phyloP scores from a whole-genome alignment of 2,113 vertebrate species.

The Lampris incognitus region DNA sequence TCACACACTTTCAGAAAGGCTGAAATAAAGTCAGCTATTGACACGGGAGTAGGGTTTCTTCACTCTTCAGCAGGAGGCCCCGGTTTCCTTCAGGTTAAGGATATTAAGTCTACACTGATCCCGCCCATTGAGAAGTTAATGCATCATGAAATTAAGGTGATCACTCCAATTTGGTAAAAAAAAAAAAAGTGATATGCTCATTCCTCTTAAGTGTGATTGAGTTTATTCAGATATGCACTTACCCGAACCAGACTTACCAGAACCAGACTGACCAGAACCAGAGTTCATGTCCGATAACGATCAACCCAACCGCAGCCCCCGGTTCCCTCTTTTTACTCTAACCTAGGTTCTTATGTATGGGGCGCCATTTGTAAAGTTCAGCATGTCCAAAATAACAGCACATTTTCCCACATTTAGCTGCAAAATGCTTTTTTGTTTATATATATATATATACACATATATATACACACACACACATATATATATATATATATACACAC shows the following conservation, averaged over 20 bases:
- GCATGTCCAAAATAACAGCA: too few relatives aligned
- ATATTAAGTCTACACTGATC: slow-evolving; percentile 20
- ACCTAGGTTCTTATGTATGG: too few relatives aligned
- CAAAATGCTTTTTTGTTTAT: too few relatives aligned
- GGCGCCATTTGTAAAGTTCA: too few relatives aligned
- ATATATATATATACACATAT: too few relatives aligned
- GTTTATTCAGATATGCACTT: slow-evolving; percentile 10
- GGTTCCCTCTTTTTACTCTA: too few relatives aligned
- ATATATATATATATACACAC: too few relatives aligned
- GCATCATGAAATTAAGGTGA: slow-evolving; percentile 38
- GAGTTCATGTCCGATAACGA: too few relatives aligned
- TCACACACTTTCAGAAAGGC: not conserved
- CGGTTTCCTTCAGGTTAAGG: slow-evolving; percentile 36
- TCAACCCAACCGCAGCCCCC: too few relatives aligned
- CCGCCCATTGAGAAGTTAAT: slow-evolving; percentile 42
- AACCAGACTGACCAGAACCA: not conserved
- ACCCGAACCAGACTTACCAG: not conserved
- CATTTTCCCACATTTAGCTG: too few relatives aligned
- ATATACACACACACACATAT: too few relatives aligned
- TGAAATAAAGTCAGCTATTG: slow-evolving; percentile 17
- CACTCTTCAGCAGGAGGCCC: slow-evolving; percentile 7
- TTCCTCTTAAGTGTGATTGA: slow-evolving; percentile 29
- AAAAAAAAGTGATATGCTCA: slow-evolving; percentile 41
- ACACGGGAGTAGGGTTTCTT: not conserved
- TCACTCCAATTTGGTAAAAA: slow-evolving; percentile 42